Evolutionary conservation across 1,140 invertebrate species (phyloP), one percentile per base, ranked within the genome.

Genomic region (Zaprionus capensis): DNA sequence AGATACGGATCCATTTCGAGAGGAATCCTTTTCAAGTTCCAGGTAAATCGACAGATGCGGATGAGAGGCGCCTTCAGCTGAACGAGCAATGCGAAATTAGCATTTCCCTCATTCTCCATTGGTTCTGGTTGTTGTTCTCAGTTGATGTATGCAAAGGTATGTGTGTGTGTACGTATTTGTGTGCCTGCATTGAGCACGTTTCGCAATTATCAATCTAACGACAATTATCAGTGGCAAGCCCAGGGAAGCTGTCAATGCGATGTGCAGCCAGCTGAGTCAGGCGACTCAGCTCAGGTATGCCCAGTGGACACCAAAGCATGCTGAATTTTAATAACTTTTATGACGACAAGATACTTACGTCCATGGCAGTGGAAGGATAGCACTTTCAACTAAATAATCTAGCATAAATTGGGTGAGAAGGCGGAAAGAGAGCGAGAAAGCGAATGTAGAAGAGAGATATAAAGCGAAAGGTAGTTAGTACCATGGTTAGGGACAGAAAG

Each of bases 271-370:
- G 28, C 28, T 31, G 28, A 31, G 6, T 2, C 28, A 31, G 12
- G 34, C n/a, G 38, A 7, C 38, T 12, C 20, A 28, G 53, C 58
- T 71, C 44, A 59, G 53, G 24, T 20, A 34, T 44, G 20, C 36
- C 17, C 31, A 44, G n/a, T 24, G 28, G 24, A 17, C 72, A 75
- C 5, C 44, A 26, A 57, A 28, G 41, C 68, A 65, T 53, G 36
- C 26, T 7, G 51, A 71, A 71, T 71, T 71, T 71, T 71, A 71
- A 71, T 71, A 76, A 65, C 68, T 71, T 65, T 65, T 61, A 64
- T 63, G 73, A 56, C 46, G 2, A 20, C 3, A 20, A 14, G 46
- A 51, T 24, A 51, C 31, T 34, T 34, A 34, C 4, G 57, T 34
- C 24, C 49, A 20, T 31, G 44, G 36, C n/a, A 55, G 15, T 15